Evolutionary conservation across 2,888 invertebrate genomes (phyloP), one percentile per base, ranked within the genome.

Genomic region (Synergus laeviventris): DNA sequence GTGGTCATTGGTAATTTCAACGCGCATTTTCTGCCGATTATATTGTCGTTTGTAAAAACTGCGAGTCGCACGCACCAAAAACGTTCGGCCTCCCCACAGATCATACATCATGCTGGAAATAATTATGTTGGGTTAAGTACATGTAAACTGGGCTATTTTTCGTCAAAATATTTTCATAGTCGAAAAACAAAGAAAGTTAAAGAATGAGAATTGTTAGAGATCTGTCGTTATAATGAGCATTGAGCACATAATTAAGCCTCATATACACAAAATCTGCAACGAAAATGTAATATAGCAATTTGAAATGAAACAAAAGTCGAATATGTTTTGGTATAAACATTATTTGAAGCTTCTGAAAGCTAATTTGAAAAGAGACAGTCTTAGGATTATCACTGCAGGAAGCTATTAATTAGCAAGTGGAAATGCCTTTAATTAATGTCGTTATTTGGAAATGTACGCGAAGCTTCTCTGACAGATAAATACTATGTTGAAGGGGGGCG

Each of bases 401-500:
- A 49, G 70, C 49, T 70, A 49, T 70, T 70, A 36, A 70, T 70
- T 70, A 70, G 31, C 70, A 49, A 49, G 12, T 70, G 31, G n/a
- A 70, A 70, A 70, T 70, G 18, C 31, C 49, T 70, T 70, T 49
- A 70, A 70, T 49, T 70, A 70, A 70, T 70, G 45, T 70, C 49
- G 49, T 49, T 70, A 49, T 49, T 49, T 49, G 49, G 18, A 70
- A 70, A 80, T 79, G 79, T 79, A 79, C 78, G 73, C 77, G 74
- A 80, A 80, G 77, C 78, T 81, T 80, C 75, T 73, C 74, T 81
- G 81, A 76, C 80, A 78, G 79, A 80, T 79, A 79, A 31, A 78
- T 81, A 77, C 77, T 76, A 75, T 75, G 79, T 24, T n/a, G 14
- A 24, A 49, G n/a, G 74, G 77, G 79, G 73, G 81, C 83, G 80